Evolutionary conservation across 2,113 vertebrate genomes (phyloP).

Genomic region (Elephas maximus): DNA sequence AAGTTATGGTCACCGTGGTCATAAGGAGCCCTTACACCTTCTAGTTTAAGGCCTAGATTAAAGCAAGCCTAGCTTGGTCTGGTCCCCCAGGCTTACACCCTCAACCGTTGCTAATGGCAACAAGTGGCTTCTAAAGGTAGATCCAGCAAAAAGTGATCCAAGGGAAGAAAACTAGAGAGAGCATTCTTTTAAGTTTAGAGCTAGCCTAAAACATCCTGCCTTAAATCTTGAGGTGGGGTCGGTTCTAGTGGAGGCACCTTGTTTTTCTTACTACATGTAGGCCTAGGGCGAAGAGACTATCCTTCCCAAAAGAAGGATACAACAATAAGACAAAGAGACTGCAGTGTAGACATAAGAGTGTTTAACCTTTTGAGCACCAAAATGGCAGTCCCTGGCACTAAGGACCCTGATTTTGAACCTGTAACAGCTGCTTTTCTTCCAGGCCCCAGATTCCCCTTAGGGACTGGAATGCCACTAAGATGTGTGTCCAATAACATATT

Average conservation of each 20-base stretch:
- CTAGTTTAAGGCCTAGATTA: background rate
- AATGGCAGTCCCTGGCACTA: background rate
- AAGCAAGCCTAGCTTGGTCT: background rate
- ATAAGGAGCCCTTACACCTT: background rate
- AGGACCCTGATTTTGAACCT: background rate
- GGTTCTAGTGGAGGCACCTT: background rate
- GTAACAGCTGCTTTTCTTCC: background rate
- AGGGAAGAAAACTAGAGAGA: background rate
- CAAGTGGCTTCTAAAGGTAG: constrained; percentile 25
- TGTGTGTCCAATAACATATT: accelerated
- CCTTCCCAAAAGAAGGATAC: background rate
- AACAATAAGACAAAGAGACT: background rate
- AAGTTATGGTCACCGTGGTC: background rate
- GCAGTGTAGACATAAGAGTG: background rate
- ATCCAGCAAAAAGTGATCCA: background rate
- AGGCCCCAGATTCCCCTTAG: too few species aligned
- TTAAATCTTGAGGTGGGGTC: background rate
- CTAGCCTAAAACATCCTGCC: background rate
- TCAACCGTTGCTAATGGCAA: background rate
- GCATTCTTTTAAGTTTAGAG: background rate
- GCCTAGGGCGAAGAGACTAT: background rate
- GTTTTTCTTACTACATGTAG: background rate
- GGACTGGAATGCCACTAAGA: background rate
- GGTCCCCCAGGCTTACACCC: background rate
- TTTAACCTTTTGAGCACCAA: background rate